phyloP scores from a whole-genome alignment of 2,113 vertebrate genomes.

The Guaruba guarouba region DNA sequence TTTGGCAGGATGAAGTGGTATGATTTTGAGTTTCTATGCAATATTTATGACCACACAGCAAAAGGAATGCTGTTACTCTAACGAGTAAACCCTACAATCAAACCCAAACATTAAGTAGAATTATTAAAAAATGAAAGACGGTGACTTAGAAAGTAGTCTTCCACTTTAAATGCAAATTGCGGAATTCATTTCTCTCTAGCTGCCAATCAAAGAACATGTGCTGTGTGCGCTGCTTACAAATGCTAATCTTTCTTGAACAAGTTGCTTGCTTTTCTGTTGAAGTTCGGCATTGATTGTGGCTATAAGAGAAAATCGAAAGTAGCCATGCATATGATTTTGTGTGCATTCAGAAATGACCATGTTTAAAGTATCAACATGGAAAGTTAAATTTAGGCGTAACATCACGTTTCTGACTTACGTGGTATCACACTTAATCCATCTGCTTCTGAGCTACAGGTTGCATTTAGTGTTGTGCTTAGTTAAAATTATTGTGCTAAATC shows the following conservation, averaged over 20 bases:
- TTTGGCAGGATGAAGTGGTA: background rate
- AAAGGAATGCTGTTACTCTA: background rate
- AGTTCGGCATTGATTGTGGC: background rate
- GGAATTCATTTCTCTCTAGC: background rate
- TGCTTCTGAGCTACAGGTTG: background rate
- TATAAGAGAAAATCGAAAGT: background rate
- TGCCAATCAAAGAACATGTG: background rate
- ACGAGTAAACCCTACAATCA: background rate
- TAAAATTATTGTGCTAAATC: constrained; percentile 33
- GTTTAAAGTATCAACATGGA: background rate
- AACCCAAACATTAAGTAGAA: background rate
- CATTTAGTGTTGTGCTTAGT: background rate
- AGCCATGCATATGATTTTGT: background rate
- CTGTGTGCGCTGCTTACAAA: background rate
- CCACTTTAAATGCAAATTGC: background rate
- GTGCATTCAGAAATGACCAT: background rate
- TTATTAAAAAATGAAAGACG: background rate
- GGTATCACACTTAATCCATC: background rate
- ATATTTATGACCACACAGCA: background rate
- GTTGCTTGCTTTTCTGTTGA: background rate
- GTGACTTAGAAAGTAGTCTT: background rate
- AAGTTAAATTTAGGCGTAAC: background rate
- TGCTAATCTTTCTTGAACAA: background rate
- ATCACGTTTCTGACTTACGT: background rate
- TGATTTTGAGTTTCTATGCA: background rate